A percentile compares a stretch with the other conserved stretches of the same genome.
phyloP scores from a whole-genome alignment of 2,113 vertebrate species.

The Hypocryptadius cinnamomeus region DNA sequence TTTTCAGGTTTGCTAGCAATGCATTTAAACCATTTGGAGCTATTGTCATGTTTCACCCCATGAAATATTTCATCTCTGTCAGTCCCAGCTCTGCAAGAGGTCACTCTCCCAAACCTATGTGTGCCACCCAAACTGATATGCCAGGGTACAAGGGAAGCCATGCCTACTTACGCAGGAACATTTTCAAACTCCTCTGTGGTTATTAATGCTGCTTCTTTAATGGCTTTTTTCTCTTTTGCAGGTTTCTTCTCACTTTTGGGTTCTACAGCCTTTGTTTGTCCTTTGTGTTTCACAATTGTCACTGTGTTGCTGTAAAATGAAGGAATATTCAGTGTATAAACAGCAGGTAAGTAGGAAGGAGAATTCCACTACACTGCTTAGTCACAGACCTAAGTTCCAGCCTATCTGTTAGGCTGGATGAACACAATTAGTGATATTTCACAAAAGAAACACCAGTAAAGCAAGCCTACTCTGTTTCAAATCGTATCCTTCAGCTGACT shows the following conservation, averaged over 20 bases:
- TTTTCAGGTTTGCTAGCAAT: neutral
- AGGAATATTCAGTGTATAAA: neutral
- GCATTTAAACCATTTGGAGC: neutral
- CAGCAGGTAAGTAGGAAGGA: neutral
- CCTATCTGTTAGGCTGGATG: neutral
- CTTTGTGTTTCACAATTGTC: neutral
- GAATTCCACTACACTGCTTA: neutral
- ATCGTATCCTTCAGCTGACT: neutral
- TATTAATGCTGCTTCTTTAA: slow-evolving; percentile 62
- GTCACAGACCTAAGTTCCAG: neutral
- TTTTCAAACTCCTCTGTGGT: slow-evolving; percentile 63
- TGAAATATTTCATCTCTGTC: neutral
- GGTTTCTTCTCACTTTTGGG: neutral
- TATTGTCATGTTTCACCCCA: neutral
- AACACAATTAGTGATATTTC: neutral
- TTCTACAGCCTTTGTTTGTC: neutral
- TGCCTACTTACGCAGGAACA: slow-evolving; percentile 66
- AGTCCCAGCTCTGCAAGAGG: neutral
- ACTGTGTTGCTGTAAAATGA: neutral
- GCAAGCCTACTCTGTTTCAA: neutral
- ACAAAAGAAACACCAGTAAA: neutral
- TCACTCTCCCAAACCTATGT: neutral
- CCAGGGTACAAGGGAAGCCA: neutral
- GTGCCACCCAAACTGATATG: neutral
- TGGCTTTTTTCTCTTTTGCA: neutral